Percentiles rank a stretch among this genome's conserved stretches.
Evolutionary conservation across 2,113 vertebrate genomes (phyloP).

Genomic region (Hyperopisus bebe): DNA sequence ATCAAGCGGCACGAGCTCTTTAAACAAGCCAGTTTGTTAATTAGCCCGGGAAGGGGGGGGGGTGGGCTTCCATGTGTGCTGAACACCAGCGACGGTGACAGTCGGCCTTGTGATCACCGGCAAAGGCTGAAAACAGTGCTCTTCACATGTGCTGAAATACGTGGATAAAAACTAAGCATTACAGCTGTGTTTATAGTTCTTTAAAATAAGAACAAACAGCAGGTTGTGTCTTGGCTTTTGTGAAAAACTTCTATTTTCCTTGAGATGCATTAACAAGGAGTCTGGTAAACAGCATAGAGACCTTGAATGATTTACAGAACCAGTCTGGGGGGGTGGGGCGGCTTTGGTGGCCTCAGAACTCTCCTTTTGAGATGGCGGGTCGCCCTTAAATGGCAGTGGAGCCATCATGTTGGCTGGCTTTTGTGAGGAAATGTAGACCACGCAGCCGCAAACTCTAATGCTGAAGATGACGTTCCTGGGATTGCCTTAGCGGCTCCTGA

Average conservation of each 20-base stretch:
- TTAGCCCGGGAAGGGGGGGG: neutral
- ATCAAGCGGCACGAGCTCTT: constrained; percentile 2
- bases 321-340: neutral
- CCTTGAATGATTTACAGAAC: neutral
- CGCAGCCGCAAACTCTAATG: neutral
- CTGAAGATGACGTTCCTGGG: neutral
- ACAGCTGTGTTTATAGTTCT: neutral
- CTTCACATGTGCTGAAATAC: neutral
- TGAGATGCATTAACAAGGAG: neutral
- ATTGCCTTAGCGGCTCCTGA: neutral
- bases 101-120: neutral
- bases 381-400: neutral
- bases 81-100: neutral
- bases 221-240: neutral
- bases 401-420: neutral
- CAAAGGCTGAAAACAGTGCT: neutral
- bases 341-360: neutral
- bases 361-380: neutral
- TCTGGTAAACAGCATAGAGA: neutral
- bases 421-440: neutral
- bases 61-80: neutral
- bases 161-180: neutral
- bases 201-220: neutral
- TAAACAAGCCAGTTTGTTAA: neutral
- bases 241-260: neutral